Percentiles rank a stretch among this genome's conserved stretches.
Conservation (phyloP, 2,113 vertebrate species). For the Marmota flaviventris region DNA sequence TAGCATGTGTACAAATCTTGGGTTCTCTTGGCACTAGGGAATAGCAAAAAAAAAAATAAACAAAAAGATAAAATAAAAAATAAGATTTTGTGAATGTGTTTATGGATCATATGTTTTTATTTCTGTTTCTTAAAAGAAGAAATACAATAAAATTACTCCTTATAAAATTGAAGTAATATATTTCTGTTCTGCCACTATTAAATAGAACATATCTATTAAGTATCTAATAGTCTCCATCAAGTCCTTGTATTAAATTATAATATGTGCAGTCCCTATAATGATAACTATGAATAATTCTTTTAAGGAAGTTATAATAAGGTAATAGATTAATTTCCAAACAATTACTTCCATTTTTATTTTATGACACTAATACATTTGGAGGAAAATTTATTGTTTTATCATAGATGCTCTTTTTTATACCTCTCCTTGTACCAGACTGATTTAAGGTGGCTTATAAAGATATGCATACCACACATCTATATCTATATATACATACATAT, state of each 20-base stretch:
- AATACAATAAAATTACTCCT: slow-evolving; percentile 18
- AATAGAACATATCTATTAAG: not conserved
- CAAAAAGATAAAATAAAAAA: not conserved
- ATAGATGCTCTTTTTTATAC: not conserved
- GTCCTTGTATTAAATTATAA: slow-evolving; percentile 1
- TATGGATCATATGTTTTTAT: not conserved
- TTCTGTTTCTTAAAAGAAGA: not conserved
- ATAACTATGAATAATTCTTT: slow-evolving; percentile 16
- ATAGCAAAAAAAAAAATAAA: too few species aligned
- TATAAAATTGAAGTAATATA: slow-evolving; percentile 27
- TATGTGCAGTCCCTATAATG: not conserved
- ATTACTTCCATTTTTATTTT: slow-evolving; percentile 13
- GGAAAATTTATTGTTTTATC: not conserved
- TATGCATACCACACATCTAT: too few species aligned
- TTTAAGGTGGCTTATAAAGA: not conserved
- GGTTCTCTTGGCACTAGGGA: too few species aligned
- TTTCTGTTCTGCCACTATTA: not conserved
- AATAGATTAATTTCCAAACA: not conserved
- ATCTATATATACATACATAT: not conserved
- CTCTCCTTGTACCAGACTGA: not conserved
- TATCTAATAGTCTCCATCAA: not conserved
- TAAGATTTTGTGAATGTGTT: not conserved
- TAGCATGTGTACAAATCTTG: too few species aligned
- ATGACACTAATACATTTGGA: not conserved
- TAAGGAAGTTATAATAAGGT: slow-evolving; percentile 13